A percentile compares a stretch with the other conserved stretches of the same genome.
Conservation (phyloP, 30 jellyfish, hydroid and myxozoan genomes). For the Aurelia sp. region DNA sequence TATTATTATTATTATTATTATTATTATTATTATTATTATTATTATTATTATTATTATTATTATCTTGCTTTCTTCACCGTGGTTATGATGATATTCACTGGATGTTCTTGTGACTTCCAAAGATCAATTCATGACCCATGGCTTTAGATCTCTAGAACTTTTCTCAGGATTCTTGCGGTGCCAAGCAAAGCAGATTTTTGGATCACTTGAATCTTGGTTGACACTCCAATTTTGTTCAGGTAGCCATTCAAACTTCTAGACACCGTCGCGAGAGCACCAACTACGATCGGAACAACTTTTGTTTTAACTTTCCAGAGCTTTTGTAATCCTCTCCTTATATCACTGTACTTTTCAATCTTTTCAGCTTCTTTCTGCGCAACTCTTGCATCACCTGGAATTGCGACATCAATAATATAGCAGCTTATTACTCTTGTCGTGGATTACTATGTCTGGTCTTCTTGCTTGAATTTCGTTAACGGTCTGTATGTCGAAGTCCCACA, state of each 20-base stretch:
- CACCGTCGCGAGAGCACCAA: slow-evolving; percentile 32
- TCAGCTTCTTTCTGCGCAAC: too few relatives aligned
- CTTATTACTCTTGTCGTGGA: too few relatives aligned
- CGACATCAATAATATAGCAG: too few relatives aligned
- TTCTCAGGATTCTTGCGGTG: not conserved
- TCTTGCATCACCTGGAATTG: too few relatives aligned
- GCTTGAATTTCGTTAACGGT: too few relatives aligned
- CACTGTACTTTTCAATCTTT: too few relatives aligned
- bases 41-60: too few relatives aligned
- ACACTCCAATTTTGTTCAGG: too few relatives aligned
- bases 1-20: too few relatives aligned
- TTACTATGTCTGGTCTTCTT: too few relatives aligned
- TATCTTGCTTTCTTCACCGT: not conserved
- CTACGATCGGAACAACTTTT: slow-evolving; percentile 11
- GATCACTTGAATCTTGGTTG: not conserved
- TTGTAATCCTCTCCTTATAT: not conserved
- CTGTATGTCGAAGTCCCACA: too few relatives aligned
- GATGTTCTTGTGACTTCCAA: slow-evolving; percentile 1
- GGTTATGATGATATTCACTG: not conserved
- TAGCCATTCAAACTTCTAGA: slow-evolving; percentile 9
- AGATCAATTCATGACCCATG: slow-evolving; percentile 11
- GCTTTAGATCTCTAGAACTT: not conserved
- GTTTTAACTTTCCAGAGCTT: slow-evolving; percentile 16
- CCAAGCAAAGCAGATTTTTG: slow-evolving; percentile 5
- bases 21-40: too few relatives aligned